These are phyloP conservation scores for Amazonetta brasiliensis DNA, from an alignment of 2,797 vertebrate genomes.

Conservation along the genomic window DNA sequence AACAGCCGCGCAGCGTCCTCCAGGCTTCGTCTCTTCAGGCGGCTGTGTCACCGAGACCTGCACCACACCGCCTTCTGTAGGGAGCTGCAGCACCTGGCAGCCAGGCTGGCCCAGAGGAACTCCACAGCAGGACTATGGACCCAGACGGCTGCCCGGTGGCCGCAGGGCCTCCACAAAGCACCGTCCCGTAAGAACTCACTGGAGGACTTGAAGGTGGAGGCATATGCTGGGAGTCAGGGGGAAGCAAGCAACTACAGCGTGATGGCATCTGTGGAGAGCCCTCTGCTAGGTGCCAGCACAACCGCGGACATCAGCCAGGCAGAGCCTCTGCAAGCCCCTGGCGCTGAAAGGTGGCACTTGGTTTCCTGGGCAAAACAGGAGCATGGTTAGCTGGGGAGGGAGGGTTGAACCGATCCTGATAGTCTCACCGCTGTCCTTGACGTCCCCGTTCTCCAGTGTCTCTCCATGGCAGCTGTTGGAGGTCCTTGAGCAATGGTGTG, in stretches of 20 bases:
- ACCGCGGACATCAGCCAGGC: constrained; percentile 72
- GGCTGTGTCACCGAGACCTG: constrained; percentile 46
- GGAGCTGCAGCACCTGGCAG: constrained; percentile 57
- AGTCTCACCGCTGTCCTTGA: not conserved
- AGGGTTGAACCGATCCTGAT: not conserved
- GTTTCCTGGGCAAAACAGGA: not conserved
- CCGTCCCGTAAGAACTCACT: constrained; percentile 57
- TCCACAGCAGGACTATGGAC: not conserved
- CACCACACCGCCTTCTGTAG: constrained; percentile 57
- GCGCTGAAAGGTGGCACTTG: constrained; percentile 83
- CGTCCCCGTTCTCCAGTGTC: not conserved
- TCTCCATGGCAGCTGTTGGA: not conserved
- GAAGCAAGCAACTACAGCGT: constrained; percentile 61
- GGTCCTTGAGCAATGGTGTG: not conserved
- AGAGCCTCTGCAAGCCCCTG: constrained; percentile 80
- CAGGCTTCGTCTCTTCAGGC: constrained; percentile 49
- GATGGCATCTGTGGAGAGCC: constrained; percentile 49
- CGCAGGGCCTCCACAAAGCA: not conserved
- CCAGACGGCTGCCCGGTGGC: not conserved
- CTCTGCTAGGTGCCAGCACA: constrained; percentile 59
- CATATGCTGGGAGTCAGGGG: constrained; percentile 47
- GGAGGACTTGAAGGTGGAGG: constrained; percentile 66
- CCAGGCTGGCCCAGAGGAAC: constrained; percentile 25
- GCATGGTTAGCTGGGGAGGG: not conserved
- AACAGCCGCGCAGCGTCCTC: not conserved